phyloP scores from a whole-genome alignment of 2,797 vertebrate species.

The Fundulus diaphanus region DNA sequence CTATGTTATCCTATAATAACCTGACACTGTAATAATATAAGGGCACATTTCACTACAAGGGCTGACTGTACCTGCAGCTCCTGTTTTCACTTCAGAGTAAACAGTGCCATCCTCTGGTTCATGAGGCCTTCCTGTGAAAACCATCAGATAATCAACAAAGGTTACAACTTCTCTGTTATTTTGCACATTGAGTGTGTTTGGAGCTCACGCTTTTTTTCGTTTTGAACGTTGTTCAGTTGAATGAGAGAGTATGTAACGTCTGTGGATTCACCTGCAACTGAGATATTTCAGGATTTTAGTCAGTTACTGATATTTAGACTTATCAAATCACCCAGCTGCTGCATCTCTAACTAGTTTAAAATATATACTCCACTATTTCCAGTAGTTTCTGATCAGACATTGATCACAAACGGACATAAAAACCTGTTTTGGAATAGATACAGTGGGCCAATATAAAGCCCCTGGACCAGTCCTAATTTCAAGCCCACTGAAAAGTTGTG shows the following conservation, averaged over 20 bases:
- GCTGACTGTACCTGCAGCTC: too few species aligned
- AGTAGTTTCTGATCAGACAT: not conserved
- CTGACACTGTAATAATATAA: too few species aligned
- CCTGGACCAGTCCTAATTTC: too few species aligned
- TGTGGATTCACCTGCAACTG: conserved; percentile 9
- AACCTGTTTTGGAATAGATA: too few species aligned
- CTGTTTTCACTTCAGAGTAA: conserved; percentile 11
- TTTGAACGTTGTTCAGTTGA: conserved; percentile 5
- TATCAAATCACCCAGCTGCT: too few species aligned
- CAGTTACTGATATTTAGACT: not conserved
- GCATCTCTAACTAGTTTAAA: not conserved
- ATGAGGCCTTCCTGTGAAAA: not conserved
- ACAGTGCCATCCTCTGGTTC: fast-evolving
- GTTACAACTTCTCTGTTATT: too few species aligned
- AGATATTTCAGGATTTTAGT: not conserved
- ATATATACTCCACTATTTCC: not conserved
- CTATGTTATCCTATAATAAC: too few species aligned
- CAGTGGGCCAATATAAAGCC: too few species aligned
- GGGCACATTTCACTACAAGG: not conserved
- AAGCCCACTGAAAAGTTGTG: too few species aligned
- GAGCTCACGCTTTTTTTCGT: not conserved
- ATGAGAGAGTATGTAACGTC: conserved; percentile 3
- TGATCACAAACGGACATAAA: too few species aligned
- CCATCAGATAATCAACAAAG: not conserved
- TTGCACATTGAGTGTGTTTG: not conserved